Base-by-base conservation (phyloP, 2,888 invertebrate genomes). In the Ochropacha duplaris region DNA sequence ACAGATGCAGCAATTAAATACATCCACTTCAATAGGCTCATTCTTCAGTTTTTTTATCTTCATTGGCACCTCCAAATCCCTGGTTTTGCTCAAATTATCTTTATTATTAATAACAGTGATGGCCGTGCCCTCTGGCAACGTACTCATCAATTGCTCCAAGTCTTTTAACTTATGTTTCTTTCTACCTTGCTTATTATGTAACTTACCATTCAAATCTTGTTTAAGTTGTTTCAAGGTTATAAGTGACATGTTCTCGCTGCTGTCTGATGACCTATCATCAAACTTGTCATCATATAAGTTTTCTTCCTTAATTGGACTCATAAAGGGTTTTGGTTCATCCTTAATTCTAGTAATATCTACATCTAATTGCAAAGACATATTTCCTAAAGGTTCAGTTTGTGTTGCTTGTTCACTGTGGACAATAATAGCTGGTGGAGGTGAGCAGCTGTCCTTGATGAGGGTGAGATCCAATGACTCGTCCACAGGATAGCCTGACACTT, bases 1-100 rank as follows among this genome's bases (percentile, higher is more conserved):
- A 64, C 93, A 93, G 22, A 91, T 84, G 57, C 93, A 93, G 64
- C 93, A 93, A 59, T 84, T 74, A 60, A 75, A 86, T 12, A 66
- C 22, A 3, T 81, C 80, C 0, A 66, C 31, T 3, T 79, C 81
- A 3, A 65, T 68, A 0, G 69, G 64, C 55, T 82, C 81, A 6
- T 61, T 65, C 62, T 84, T 83, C 11, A 81, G 72, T n/a, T 57
- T 59, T 36, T 72, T 54, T 0, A 61, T 61, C 4, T 64, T 52
- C 24, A 31, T 49, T 50, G 59, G 22, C 9, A 68, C 22, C 0
- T 65, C 64, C 0, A 73, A 57, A 50, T 76, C 72, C 12, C 77
- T 69, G 2, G 73, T 73, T 11, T 72, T 31, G 49, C 70, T 61
- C 0, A 59, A 26, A 0, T 62, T 56, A 14, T 65, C 57, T 1